Evolutionary conservation across 2,113 vertebrate genomes (phyloP), one percentile per base, ranked within the genome.

Genomic region (Ophthalmolycus amberensis): DNA sequence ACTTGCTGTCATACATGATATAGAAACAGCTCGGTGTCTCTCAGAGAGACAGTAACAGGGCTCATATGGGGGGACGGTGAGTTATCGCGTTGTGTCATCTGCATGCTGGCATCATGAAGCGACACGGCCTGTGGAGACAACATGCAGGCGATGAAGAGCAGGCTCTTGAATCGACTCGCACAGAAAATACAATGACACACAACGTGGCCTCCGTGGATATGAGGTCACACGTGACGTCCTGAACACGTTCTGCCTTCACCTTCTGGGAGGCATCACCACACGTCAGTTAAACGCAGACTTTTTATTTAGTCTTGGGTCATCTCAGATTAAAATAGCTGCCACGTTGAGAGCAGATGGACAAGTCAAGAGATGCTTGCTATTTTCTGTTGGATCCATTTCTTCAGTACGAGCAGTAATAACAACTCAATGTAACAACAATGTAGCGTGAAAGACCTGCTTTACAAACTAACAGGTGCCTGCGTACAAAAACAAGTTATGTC

Each of bases 1-100:
- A 88, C 89, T 89, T n/a, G 81, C 84, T 77, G 88, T 88, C 58
- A 79, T 75, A 79, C 75, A 77, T 81, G 90, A 85, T 62, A 9
- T 71, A 76, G 64, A 74, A 25, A 16, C 85, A 37, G 52, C 71
- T 0, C 16, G 71, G 29, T 20, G 69, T 60, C 60, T 68, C 60
- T 66, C 38, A 11, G 38, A 18, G 65, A 79, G 73, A 81, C 85
- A 71, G 82, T 74, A 25, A 68, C 48, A 9, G 37, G 76, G 11
- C 78, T 85, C 63, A 18, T 68, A 25, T 4, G 16, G 67, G 52
- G 63, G 84, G 75, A 76, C 74, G 50, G 38, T 34, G 85, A 82
- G 48, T 40, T 44, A 75, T 75, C 40, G 84, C 79, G 38, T 52
- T 44, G 68, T 72, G 18, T 78, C 76, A 65, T 86, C 8, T 63